Conservation (phyloP, 2,888 invertebrate genomes). For the Eupithecia subumbrata region DNA sequence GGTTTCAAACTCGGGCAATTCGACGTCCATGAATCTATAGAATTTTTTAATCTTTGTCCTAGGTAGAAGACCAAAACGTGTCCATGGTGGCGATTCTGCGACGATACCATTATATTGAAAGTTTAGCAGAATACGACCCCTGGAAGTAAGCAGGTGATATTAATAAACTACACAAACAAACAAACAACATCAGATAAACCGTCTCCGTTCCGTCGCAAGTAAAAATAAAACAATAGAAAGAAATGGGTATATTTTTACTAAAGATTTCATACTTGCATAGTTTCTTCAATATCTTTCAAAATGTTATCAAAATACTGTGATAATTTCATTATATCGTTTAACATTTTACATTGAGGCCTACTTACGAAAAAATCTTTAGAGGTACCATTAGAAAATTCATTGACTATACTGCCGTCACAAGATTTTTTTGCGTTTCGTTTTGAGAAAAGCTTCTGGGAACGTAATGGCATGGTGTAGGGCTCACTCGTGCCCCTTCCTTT, state of each 20-base stretch:
- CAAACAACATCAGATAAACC: no score
- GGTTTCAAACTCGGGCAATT: no score
- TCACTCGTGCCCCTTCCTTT: constrained; percentile 51
- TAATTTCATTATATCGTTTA: constrained; percentile 67
- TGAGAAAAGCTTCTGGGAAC: constrained; percentile 20
- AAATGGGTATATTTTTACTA: background rate
- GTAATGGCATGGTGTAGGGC: constrained; percentile 45
- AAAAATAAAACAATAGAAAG: background rate
- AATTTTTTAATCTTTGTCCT: no score
- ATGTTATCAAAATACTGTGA: constrained; percentile 65
- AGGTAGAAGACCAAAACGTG: no score
- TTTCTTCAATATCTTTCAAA: constrained; percentile 61
- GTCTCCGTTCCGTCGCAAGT: no score
- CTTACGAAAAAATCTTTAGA: constrained; percentile 12
- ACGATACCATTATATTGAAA: background rate
- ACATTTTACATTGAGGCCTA: constrained; percentile 49
- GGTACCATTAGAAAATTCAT: constrained; percentile 36
- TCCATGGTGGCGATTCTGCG: background rate
- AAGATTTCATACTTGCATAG: constrained; percentile 37
- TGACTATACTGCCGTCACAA: constrained; percentile 50
- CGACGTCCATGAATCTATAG: no score
- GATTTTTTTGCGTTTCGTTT: constrained; percentile 35
- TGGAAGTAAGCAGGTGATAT: background rate
- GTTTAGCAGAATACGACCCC: background rate
- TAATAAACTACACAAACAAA: no score